Percentiles rank a stretch among this genome's conserved stretches.
These are phyloP conservation scores for Craseonycteris thonglongyai DNA, from an alignment of 2,113 vertebrate species.

Conservation along the genomic window DNA sequence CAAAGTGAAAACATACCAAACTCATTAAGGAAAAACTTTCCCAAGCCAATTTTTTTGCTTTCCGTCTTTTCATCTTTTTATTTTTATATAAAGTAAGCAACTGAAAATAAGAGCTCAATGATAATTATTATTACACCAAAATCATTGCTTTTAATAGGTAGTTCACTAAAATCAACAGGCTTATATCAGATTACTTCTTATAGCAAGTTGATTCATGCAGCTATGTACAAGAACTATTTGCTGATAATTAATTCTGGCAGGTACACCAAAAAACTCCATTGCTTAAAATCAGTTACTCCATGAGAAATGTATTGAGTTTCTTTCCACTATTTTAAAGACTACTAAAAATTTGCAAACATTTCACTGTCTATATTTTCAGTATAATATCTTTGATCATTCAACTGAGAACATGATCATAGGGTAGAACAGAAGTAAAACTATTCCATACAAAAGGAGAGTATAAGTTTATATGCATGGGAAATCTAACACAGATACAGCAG, in stretches of 20 bases:
- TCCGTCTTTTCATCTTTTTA: background rate
- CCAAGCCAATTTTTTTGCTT: background rate
- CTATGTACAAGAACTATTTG: background rate
- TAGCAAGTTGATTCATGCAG: background rate
- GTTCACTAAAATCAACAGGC: background rate
- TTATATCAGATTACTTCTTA: conserved; percentile 1
- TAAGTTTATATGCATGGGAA: background rate
- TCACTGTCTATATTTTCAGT: background rate
- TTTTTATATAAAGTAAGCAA: background rate
- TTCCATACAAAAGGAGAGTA: background rate
- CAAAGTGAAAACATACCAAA: background rate
- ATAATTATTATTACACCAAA: background rate
- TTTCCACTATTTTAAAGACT: background rate
- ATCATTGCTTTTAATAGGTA: background rate
- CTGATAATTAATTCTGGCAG: background rate
- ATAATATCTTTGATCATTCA: background rate
- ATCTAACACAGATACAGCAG: background rate
- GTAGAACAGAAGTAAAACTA: background rate
- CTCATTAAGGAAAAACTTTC: background rate
- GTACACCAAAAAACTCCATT: background rate
- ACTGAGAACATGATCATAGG: background rate
- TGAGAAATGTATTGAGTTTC: background rate
- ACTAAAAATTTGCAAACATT: background rate
- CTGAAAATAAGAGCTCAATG: background rate
- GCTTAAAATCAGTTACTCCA: conserved; percentile 31